A percentile compares a stretch with the other conserved stretches of the same genome.
These are phyloP conservation scores for Dicentrarchus labrax DNA, from an alignment of 2,113 vertebrate genomes.

Conservation along the genomic window DNA sequence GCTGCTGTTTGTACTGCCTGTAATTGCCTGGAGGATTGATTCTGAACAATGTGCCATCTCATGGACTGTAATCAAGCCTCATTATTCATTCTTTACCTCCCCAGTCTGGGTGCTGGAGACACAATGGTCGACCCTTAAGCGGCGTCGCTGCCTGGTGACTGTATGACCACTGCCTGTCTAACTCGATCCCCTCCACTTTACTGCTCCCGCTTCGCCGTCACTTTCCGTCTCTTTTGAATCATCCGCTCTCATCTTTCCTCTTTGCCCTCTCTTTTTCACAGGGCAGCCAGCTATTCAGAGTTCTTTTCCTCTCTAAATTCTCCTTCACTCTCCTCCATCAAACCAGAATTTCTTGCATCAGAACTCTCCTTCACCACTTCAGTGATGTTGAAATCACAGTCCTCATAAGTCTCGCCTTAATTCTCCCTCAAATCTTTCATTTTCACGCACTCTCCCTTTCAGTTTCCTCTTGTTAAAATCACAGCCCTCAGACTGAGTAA, in stretches of 20 bases:
- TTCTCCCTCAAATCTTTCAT: conserved; percentile 59
- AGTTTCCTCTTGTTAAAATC: conserved; percentile 64
- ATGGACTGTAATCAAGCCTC: conserved; percentile 84
- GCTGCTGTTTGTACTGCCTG: conserved; percentile 74
- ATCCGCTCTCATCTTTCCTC: conserved; percentile 70
- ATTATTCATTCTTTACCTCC: conserved; percentile 83
- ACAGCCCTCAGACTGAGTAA: conserved; percentile 44
- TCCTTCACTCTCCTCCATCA: conserved; percentile 68
- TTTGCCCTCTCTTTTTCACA: conserved; percentile 53
- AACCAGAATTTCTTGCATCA: conserved; percentile 63
- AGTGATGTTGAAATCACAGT: conserved; percentile 60
- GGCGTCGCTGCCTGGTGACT: conserved; percentile 59
- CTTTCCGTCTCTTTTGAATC: conserved; percentile 64
- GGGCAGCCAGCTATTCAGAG: conserved; percentile 45
- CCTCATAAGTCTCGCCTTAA: conserved; percentile 51
- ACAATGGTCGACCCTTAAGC: conserved; percentile 75
- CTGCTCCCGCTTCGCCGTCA: conserved; percentile 34
- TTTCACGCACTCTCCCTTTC: conserved; percentile 49
- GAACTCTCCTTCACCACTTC: conserved; percentile 55
- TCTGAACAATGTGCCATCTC: conserved; percentile 82
- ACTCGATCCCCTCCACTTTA: conserved; percentile 53
- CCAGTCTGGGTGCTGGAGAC: conserved; percentile 73
- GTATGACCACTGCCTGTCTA: conserved; percentile 62
- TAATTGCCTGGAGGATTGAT: conserved; percentile 84
- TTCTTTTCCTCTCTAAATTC: conserved; percentile 59